Conservation (phyloP, 2,797 vertebrate species). For the Zalophus californianus region DNA sequence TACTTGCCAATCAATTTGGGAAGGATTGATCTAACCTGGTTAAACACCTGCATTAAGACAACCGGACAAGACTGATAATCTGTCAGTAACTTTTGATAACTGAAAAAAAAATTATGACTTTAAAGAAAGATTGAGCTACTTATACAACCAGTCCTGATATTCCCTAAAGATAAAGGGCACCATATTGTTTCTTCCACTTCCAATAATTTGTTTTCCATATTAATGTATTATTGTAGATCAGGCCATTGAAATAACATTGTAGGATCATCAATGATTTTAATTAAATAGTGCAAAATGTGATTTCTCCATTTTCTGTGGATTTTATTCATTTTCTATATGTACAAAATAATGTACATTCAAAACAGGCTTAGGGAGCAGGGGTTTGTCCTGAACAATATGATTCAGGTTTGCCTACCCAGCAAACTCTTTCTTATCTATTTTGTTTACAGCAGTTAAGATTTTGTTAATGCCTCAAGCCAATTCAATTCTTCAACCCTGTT, state of each 20-base stretch:
- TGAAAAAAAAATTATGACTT: not conserved
- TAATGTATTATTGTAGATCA: not conserved
- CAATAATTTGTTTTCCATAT: not conserved
- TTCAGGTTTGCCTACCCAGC: not conserved
- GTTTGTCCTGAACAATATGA: not conserved
- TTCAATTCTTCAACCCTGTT: constrained; percentile 23
- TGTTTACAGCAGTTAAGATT: not conserved
- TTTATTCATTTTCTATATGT: not conserved
- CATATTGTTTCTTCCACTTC: not conserved
- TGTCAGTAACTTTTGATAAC: not conserved
- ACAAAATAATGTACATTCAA: not conserved
- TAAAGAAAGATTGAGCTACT: not conserved
- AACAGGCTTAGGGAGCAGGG: not conserved
- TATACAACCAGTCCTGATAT: not conserved
- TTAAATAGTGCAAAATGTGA: not conserved
- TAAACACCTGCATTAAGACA: not conserved
- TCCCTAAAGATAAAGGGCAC: not conserved
- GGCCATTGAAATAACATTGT: not conserved
- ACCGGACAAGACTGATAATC: not conserved
- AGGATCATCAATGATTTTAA: not conserved
- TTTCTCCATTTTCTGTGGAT: not conserved
- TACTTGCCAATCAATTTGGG: not conserved
- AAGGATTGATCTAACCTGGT: not conserved
- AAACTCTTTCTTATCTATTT: not conserved
- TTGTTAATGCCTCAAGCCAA: constrained; percentile 27